Percentiles rank a stretch among this genome's conserved stretches.
Conservation (phyloP, 92 coral and sea anemone genomes). For the Actinernus sp. region DNA sequence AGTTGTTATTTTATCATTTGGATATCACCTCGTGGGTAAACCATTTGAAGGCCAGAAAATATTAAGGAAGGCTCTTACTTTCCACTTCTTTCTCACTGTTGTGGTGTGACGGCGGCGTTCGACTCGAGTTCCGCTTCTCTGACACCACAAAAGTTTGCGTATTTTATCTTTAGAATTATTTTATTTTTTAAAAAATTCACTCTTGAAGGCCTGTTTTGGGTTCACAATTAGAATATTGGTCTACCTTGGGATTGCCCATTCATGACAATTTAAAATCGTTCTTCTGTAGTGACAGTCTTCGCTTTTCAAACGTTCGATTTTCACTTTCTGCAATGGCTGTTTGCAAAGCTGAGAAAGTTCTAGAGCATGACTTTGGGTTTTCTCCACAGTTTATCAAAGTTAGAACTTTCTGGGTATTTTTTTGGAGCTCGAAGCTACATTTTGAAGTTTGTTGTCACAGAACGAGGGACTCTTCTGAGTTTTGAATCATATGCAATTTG, state of each 20-base stretch:
- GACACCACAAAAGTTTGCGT: conserved; percentile 10
- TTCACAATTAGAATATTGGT: too few species aligned
- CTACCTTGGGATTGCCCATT: too few species aligned
- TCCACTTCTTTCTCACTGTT: background rate
- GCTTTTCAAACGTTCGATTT: too few species aligned
- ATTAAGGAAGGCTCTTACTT: background rate
- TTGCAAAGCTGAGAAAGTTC: conserved; percentile 14
- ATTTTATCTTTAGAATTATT: background rate
- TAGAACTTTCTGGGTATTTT: too few species aligned
- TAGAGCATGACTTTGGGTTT: too few species aligned
- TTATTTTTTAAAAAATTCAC: too few species aligned
- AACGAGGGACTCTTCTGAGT: conserved; percentile 7
- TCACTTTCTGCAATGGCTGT: conserved; percentile 1
- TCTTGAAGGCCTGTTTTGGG: too few species aligned
- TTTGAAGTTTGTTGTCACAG: conserved; percentile 2
- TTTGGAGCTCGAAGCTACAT: too few species aligned
- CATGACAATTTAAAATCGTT: too few species aligned
- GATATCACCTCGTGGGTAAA: conserved; percentile 50
- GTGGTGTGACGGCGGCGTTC: background rate
- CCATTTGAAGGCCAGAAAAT: conserved; percentile 12
- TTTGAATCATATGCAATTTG: conserved; percentile 78
- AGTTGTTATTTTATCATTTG: conserved; percentile 16
- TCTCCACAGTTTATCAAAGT: too few species aligned
- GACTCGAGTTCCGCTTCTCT: conserved; percentile 10
- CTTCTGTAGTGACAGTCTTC: too few species aligned